Percentiles rank a stretch among this genome's conserved stretches.
These are phyloP conservation scores for Paguma larvata DNA, from an alignment of 2,797 vertebrate species.

Conservation along the genomic window DNA sequence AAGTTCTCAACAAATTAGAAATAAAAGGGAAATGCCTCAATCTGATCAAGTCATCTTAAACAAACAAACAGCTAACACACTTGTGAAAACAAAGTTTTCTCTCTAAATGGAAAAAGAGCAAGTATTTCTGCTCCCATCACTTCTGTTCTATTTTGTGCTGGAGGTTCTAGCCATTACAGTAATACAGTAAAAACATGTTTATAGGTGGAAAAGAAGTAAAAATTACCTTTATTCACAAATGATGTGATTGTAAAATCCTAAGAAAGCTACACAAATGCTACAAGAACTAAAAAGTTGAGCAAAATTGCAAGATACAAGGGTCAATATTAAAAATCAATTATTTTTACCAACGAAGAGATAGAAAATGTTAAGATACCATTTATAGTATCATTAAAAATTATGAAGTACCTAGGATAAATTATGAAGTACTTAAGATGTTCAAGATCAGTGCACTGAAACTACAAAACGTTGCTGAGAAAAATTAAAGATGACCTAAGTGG, in stretches of 20 bases:
- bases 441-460: not conserved
- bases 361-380: not conserved
- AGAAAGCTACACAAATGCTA: not conserved
- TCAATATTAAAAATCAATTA: not conserved
- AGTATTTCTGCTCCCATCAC: not conserved
- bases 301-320: not conserved
- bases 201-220: not conserved
- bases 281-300: not conserved
- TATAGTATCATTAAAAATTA: not conserved
- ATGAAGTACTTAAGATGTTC: not conserved
- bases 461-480: not conserved
- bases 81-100: constrained; percentile 14
- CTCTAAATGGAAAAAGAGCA: not conserved
- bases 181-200: not conserved
- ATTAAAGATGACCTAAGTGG: not conserved
- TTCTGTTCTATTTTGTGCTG: not conserved
- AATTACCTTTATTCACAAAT: not conserved
- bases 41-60: constrained; percentile 14
- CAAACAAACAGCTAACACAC: not conserved
- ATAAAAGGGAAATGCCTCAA: not conserved
- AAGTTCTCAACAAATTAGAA: not conserved
- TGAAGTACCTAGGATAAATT: not conserved
- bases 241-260: not conserved
- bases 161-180: not conserved
- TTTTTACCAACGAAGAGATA: not conserved